Conservation (phyloP, 1,140 invertebrate species). For the Eubasilissa regina region DNA sequence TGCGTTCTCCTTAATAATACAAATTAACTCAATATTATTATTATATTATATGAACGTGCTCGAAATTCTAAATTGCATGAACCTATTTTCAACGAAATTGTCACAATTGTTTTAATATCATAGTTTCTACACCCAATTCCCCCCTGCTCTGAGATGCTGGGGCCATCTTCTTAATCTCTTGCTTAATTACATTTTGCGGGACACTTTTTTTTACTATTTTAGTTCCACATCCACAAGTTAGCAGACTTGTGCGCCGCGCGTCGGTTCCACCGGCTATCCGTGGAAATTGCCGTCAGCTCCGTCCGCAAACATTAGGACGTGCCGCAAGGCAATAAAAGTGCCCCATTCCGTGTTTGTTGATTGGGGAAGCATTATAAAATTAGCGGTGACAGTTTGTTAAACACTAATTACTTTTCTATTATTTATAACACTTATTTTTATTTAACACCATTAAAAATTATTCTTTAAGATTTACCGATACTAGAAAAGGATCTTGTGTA, state of each 20-base stretch:
- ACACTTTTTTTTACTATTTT: conserved; percentile 61
- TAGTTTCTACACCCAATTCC: conserved; percentile 14
- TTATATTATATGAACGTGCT: too few relatives aligned
- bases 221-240: conserved; percentile 58
- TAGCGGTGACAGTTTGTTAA: conserved; percentile 4
- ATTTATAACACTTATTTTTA: too few relatives aligned
- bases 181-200: conserved; percentile 62
- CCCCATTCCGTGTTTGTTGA: conserved; percentile 15
- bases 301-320: conserved; percentile 37
- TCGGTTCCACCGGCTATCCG: conserved; percentile 21
- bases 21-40: too few relatives aligned
- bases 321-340: conserved; percentile 18
- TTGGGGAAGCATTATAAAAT: conserved; percentile 14
- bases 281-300: conserved; percentile 32
- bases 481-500: too few relatives aligned
- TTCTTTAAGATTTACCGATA: too few relatives aligned
- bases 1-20: too few relatives aligned
- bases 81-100: too few relatives aligned
- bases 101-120: too few relatives aligned
- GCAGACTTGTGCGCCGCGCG: conserved; percentile 28
- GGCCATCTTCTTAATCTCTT: conserved; percentile 62
- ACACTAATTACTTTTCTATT: not conserved
- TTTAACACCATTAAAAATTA: not conserved
- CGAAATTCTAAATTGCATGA: too few relatives aligned
- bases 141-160: conserved; percentile 45